Evolutionary conservation across 2,888 invertebrate genomes (phyloP), one percentile per base, ranked within the genome.

Genomic region (Abscondita cerata): DNA sequence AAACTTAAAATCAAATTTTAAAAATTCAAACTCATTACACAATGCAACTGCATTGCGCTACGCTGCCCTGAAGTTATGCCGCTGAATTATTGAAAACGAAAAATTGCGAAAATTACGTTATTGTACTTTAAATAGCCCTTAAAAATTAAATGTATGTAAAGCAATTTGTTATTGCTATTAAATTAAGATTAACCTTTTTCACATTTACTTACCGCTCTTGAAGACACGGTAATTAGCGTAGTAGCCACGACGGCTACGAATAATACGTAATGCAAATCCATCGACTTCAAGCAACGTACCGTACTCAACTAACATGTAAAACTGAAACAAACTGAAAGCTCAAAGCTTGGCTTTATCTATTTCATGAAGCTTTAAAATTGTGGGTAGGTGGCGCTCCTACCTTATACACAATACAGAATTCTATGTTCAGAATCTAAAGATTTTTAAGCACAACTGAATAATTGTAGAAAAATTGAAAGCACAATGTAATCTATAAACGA

Each of bases 131-230:
- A n/a, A n/a, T n/a, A n/a, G n/a, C n/a, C n/a, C n/a, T n/a, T n/a
- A n/a, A n/a, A n/a, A n/a, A n/a, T n/a, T n/a, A n/a, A n/a, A n/a
- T n/a, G n/a, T n/a, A n/a, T n/a, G n/a, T n/a, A n/a, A n/a, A n/a
- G n/a, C n/a, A n/a, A n/a, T n/a, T n/a, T n/a, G n/a, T n/a, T n/a
- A n/a, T n/a, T n/a, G n/a, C n/a, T n/a, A n/a, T n/a, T n/a, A n/a
- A n/a, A n/a, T n/a, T n/a, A n/a, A n/a, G n/a, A n/a, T n/a, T n/a
- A n/a, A n/a, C n/a, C n/a, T 25, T 25, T 25, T 25, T 4, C 6
- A 4, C 15, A 50, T 12, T 40, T 55, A 66, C 67, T 70, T 60
- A 70, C 70, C 64, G 70, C 70, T 62, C 70, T 64, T 53, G 69
- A 67, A 54, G 70, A 68, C 38, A 58, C 70, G 62, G 64, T 62